Evolutionary conservation across 2,113 vertebrate genomes (phyloP).

Genomic region (Arizona elegans): DNA sequence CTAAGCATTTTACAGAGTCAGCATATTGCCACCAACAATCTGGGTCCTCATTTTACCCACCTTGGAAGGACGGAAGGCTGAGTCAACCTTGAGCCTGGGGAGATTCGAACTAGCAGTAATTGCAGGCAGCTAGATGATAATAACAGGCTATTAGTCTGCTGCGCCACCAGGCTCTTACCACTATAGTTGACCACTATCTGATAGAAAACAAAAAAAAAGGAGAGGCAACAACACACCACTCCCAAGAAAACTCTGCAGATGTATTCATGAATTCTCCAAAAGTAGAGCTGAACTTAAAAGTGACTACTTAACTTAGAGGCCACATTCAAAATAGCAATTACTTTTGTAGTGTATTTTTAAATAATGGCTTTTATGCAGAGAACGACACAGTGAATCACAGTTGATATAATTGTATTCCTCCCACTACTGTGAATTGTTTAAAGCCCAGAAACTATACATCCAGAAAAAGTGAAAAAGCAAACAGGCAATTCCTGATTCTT

Average conservation of each 20-base stretch:
- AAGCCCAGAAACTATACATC: not conserved
- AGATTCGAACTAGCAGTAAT: no score
- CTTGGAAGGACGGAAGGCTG: no score
- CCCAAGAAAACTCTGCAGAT: not conserved
- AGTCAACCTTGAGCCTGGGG: no score
- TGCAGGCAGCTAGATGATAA: no score
- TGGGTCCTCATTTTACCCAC: no score
- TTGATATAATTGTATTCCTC: constrained; percentile 27
- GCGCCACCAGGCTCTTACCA: no score
- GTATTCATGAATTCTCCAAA: not conserved
- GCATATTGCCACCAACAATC: no score
- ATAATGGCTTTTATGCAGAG: not conserved
- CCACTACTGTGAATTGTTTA: not conserved
- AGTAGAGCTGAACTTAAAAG: not conserved
- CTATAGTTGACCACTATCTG: not conserved
- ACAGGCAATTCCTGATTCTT: not conserved
- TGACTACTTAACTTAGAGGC: constrained; percentile 3
- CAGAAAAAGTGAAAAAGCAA: not conserved
- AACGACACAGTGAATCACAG: not conserved
- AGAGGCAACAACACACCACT: not conserved
- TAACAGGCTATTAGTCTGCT: no score
- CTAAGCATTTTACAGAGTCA: no score
- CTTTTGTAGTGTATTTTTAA: constrained; percentile 37
- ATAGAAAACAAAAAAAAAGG: not conserved
- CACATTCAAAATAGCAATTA: constrained; percentile 29